Conservation (phyloP, 1,140 invertebrate genomes). For the Penaeus japonicus region DNA sequence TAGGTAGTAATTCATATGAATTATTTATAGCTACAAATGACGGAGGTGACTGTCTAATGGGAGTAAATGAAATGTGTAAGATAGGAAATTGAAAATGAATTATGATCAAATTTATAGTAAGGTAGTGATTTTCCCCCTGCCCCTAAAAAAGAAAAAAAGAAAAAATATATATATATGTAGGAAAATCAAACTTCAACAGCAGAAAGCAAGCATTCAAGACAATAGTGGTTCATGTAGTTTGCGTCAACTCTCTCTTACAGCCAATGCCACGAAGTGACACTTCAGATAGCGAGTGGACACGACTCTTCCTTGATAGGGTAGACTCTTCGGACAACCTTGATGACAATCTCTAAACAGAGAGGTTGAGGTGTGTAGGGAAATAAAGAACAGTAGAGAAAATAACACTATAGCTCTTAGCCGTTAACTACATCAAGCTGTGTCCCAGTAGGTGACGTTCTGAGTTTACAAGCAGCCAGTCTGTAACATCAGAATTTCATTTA, state of each 20-base stretch:
- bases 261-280: constrained; percentile 49
- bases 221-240: not conserved
- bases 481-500: not conserved
- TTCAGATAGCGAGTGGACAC: constrained; percentile 58
- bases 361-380: constrained; percentile 44
- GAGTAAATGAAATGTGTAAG: no score
- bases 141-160: no score
- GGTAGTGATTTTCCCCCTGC: no score
- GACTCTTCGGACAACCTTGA: constrained; percentile 54
- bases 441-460: constrained; percentile 25
- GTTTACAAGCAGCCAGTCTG: constrained; percentile 18
- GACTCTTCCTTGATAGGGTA: constrained; percentile 57
- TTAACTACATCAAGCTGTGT: constrained; percentile 2
- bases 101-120: no score
- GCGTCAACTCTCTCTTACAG: constrained; percentile 42
- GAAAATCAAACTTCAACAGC: no score
- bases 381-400: not conserved
- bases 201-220: no score
- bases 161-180: no score
- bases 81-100: no score
- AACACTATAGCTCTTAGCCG: not conserved
- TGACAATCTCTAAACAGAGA: constrained; percentile 7
- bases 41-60: no score
- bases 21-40: no score
- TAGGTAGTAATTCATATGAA: no score